These are phyloP conservation scores for Nomada fabriciana DNA, from an alignment of 2,888 invertebrate species.

Conservation along the genomic window DNA sequence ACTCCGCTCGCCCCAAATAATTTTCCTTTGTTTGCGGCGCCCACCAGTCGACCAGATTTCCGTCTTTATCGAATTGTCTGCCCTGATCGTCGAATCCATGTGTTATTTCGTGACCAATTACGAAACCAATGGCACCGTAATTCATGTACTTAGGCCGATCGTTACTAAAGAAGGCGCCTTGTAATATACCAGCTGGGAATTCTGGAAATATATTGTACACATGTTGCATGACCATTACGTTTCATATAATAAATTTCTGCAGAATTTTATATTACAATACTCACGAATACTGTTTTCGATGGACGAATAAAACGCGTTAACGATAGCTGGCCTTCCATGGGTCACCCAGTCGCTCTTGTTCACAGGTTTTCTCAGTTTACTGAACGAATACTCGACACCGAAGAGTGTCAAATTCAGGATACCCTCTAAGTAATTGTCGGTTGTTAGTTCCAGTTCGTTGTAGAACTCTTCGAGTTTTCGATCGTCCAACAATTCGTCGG, in stretches of 20 bases:
- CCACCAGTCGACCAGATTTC: constrained; percentile 98
- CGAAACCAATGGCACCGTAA: constrained; percentile 95
- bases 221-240: background rate
- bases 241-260: background rate
- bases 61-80: constrained; percentile 95
- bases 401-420: constrained; percentile 85
- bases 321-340: constrained; percentile 85
- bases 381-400: constrained; percentile 85
- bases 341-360: constrained; percentile 86
- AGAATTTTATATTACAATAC: constrained; percentile 63
- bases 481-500: constrained; percentile 94
- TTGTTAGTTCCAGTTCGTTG: constrained; percentile 84
- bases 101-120: constrained; percentile 96
- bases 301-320: constrained; percentile 86
- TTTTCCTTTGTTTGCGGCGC: constrained; percentile 92
- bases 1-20: constrained; percentile 93
- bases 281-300: constrained; percentile 86
- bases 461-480: constrained; percentile 93
- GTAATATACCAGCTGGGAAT: constrained; percentile 93
- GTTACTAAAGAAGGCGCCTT: constrained; percentile 95
- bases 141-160: constrained; percentile 96
- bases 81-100: constrained; percentile 96
- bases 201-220: constrained; percentile 42
- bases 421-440: constrained; percentile 84
- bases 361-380: constrained; percentile 85